phyloP scores from a whole-genome alignment of 2,888 invertebrate genomes.

The Drosophila kanekoi region DNA sequence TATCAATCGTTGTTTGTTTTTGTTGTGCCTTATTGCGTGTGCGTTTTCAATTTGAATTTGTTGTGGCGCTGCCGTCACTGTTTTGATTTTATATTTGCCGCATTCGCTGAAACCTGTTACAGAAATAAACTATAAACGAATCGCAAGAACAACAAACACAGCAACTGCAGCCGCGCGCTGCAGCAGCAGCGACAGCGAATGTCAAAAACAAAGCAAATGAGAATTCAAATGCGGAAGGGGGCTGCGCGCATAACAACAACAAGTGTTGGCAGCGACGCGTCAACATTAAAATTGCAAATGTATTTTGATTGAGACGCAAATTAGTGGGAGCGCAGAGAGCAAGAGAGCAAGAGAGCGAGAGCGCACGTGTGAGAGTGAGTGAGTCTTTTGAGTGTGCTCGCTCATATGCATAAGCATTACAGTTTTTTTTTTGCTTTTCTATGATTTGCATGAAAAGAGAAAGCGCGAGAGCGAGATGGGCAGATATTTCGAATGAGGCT shows the following conservation, averaged over 20 bases:
- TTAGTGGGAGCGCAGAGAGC: neutral
- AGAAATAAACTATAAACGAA: constrained; percentile 61
- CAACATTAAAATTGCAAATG: constrained; percentile 42
- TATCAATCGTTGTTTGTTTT: constrained; percentile 10
- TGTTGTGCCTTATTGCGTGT: constrained; percentile 14
- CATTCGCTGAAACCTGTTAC: constrained; percentile 61
- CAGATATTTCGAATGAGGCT: neutral
- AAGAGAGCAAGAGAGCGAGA: constrained; percentile 8
- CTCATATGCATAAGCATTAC: neutral
- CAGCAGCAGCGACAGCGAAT: constrained; percentile 29
- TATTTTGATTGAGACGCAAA: constrained; percentile 7
- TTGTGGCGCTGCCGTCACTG: constrained; percentile 16
- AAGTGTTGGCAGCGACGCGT: constrained; percentile 56
- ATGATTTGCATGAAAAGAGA: neutral
- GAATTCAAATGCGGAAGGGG: constrained; percentile 51
- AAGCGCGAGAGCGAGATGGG: neutral
- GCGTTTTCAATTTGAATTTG: constrained; percentile 36
- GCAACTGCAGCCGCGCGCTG: constrained; percentile 8
- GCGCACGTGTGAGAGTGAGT: neutral
- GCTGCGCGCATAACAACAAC: constrained; percentile 30
- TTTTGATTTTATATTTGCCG: constrained; percentile 39
- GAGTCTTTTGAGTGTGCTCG: constrained; percentile 6
- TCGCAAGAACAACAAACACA: constrained; percentile 22
- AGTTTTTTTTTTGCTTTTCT: constrained; percentile 2
- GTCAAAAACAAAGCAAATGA: constrained; percentile 41